Evolutionary conservation across 1,140 invertebrate genomes (phyloP), one percentile per base, ranked within the genome.

Genomic region (Trachymyrmex septentrionalis): DNA sequence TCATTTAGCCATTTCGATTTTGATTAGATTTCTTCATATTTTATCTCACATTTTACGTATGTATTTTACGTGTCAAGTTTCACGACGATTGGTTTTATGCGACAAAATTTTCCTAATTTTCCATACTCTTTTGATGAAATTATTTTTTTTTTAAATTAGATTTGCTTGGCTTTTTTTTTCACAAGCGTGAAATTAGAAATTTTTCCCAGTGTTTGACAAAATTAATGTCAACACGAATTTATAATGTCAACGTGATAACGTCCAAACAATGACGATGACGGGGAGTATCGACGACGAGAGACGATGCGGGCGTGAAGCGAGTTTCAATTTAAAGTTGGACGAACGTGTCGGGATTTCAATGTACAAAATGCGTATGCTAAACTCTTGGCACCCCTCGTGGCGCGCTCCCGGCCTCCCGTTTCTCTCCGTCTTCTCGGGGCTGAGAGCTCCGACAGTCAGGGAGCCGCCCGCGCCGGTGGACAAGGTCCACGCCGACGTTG

Each of bases 341-440:
- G 88, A 89, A 77, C 94, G 91, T 95, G 94, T 95, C 92, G 89
- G 88, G 87, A 94, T 94, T 94, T 93, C 92, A 93, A 94, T 94
- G 92, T 93, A 92, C 91, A 93, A 94, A 94, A 94, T 94, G 92
- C 92, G 92, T 94, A 94, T 94, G 93, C 93, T 94, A 94, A 94
- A 94, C 93, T 93, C 94, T 94, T 93, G 91, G 90, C 91, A 92
- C 90, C 92, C 88, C 93, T 91, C 87, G 88, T 85, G 44, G 84
- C 63, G 84, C 63, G 34, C 80, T 38, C 66, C 69, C 77, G 67
- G 76, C 77, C 80, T 38, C 59, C 69, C 77, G 67, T 76, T 81
- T 66, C 86, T 80, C 88, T 87, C 87, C 64, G 80, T 90, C 87
- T 88, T 88, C 88, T 80, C 80, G 85, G 89, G 73, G 78, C 78